Evolutionary conservation across 1,140 invertebrate species (phyloP).

Genomic region (Brachionus angularis): DNA sequence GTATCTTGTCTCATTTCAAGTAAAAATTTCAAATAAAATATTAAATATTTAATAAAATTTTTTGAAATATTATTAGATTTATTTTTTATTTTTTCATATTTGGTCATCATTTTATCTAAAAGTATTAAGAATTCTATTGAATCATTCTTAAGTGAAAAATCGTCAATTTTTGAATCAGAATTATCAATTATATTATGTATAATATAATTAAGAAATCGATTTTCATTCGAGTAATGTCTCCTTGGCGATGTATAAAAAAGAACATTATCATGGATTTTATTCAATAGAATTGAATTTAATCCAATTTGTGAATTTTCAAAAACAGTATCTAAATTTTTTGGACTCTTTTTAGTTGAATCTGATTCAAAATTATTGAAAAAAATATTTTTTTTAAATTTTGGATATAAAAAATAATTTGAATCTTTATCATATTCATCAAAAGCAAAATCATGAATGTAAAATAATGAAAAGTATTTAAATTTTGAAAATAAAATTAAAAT

Average conservation of each 20-base stretch:
- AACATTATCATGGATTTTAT: not conserved
- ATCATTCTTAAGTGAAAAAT: not conserved
- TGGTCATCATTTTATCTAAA: not conserved
- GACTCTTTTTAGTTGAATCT: too few species aligned
- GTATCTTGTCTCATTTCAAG: too few species aligned
- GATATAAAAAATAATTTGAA: too few species aligned
- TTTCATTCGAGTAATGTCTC: too few species aligned
- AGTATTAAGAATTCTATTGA: not conserved
- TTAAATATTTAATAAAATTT: conserved; percentile 12
- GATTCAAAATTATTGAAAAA: too few species aligned
- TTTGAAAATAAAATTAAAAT: not conserved
- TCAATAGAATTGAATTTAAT: not conserved
- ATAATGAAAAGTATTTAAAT: not conserved
- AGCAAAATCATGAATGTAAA: not conserved
- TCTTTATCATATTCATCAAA: too few species aligned
- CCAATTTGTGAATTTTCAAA: not conserved
- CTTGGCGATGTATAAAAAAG: too few species aligned
- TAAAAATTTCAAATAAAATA: not conserved
- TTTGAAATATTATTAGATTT: not conserved
- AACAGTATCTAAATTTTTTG: not conserved
- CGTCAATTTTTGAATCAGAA: not conserved
- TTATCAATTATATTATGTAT: not conserved
- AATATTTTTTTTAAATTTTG: too few species aligned
- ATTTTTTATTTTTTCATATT: not conserved
- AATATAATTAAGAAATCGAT: not conserved